These are phyloP conservation scores for Percopsis omiscomaycus DNA, from an alignment of 2,797 vertebrate species.

Conservation along the genomic window DNA sequence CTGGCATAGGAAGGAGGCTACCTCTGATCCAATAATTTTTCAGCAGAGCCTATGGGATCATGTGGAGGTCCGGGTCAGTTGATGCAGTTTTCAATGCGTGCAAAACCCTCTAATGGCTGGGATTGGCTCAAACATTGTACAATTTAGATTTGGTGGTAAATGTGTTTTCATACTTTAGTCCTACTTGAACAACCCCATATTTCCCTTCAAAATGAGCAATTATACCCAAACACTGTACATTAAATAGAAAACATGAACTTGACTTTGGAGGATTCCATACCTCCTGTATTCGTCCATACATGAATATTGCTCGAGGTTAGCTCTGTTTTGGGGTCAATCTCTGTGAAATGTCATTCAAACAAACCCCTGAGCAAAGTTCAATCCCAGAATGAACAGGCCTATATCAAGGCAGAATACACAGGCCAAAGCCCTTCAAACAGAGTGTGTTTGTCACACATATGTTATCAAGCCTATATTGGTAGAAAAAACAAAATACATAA, in stretches of 20 bases:
- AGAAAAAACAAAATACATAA: background rate
- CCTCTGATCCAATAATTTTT: background rate
- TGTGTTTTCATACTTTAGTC: too few species aligned
- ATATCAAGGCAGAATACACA: background rate
- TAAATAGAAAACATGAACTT: slow-evolving; percentile 13
- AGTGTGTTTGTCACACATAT: background rate
- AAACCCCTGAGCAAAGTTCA: slow-evolving; percentile 6
- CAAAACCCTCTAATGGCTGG: background rate
- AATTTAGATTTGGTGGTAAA: too few species aligned
- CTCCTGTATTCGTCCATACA: slow-evolving; percentile 11
- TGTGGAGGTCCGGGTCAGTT: slow-evolving; percentile 16
- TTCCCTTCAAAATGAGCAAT: slow-evolving; percentile 1
- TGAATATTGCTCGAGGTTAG: slow-evolving; percentile 25
- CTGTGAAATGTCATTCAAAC: slow-evolving; percentile 16
- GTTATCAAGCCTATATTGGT: background rate
- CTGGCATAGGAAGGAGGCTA: slow-evolving; percentile 53
- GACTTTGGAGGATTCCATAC: background rate
- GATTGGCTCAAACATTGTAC: too few species aligned
- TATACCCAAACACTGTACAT: background rate
- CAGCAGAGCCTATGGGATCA: slow-evolving; percentile 25
- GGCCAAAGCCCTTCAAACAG: background rate
- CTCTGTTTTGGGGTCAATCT: slow-evolving; percentile 15
- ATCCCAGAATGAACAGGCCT: background rate
- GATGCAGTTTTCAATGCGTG: background rate
- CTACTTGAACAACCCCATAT: background rate